Conservation (phyloP, 1,140 invertebrate species). For the Neotoxoptera formosana region DNA sequence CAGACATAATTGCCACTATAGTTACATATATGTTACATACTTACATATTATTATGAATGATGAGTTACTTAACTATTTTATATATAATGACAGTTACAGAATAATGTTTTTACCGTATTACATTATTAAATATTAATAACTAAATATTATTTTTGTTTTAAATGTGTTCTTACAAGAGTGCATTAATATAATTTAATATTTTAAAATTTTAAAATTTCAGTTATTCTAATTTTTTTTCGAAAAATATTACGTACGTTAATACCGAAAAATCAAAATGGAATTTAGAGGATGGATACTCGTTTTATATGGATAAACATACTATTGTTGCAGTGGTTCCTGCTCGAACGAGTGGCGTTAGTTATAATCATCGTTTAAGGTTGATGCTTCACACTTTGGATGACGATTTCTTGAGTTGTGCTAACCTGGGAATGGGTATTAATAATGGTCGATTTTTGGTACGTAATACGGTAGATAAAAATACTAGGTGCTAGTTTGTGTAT, state of each 20-base stretch:
- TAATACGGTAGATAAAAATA: no score
- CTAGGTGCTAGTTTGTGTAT: no score
- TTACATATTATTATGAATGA: no score
- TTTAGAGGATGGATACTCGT: slow-evolving; percentile 10
- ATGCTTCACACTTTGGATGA: not conserved
- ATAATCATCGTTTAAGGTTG: slow-evolving; percentile 30
- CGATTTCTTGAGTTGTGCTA: not conserved
- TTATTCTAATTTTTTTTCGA: slow-evolving; percentile 16
- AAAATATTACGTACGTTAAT: not conserved
- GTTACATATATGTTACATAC: no score
- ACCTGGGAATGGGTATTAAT: no score
- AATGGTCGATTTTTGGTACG: not conserved
- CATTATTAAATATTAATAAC: no score
- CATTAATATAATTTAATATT: not conserved
- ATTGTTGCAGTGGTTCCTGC: not conserved
- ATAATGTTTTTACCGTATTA: no score
- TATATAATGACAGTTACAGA: no score
- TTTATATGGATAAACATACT: not conserved
- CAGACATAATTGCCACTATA: no score
- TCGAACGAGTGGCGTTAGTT: not conserved
- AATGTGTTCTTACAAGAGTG: no score
- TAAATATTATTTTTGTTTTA: no score
- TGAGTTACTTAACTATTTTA: no score
- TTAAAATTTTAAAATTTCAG: not conserved
- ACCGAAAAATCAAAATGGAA: not conserved